A percentile compares a stretch with the other conserved stretches of the same genome.
phyloP scores from a whole-genome alignment of 2,888 invertebrate species.

The Synergus gifuensis region DNA sequence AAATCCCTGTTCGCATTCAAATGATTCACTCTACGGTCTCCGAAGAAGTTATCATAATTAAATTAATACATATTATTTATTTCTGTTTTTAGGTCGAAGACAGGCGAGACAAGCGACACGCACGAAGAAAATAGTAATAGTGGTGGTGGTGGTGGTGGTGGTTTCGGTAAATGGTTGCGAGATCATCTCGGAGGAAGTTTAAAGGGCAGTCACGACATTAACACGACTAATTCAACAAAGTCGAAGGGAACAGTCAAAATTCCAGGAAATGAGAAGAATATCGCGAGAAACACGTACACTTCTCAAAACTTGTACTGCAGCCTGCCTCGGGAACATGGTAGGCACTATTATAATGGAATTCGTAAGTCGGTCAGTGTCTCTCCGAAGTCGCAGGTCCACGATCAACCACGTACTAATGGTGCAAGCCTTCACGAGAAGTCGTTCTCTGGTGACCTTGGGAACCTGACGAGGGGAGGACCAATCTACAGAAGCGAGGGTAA shows the following conservation, averaged over 20 bases:
- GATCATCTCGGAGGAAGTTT: constrained; percentile 70
- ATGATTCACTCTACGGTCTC: not conserved
- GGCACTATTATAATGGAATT: constrained; percentile 58
- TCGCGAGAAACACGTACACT: constrained; percentile 61
- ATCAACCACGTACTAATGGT: constrained; percentile 63
- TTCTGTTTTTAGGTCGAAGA: constrained; percentile 47
- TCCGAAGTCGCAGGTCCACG: constrained; percentile 58
- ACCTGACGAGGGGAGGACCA: constrained; percentile 62
- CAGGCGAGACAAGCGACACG: constrained; percentile 47
- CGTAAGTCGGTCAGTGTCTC: constrained; percentile 57
- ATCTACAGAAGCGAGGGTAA: constrained; percentile 70
- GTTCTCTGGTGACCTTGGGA: constrained; percentile 57
- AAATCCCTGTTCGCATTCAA: not conserved
- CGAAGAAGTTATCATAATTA: not conserved
- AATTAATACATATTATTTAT: constrained; percentile 34
- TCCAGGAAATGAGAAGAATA: constrained; percentile 58
- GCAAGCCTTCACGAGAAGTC: constrained; percentile 59
- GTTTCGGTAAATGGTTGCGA: constrained; percentile 75
- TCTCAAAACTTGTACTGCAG: constrained; percentile 75
- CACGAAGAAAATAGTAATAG: constrained; percentile 44
- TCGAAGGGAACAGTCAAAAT: constrained; percentile 31
- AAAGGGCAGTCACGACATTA: constrained; percentile 48
- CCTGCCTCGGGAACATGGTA: constrained; percentile 70
- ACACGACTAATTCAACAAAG: constrained; percentile 42
- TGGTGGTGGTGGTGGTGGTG: constrained; percentile 58